Evolutionary conservation across 2,113 vertebrate species (phyloP), one percentile per base, ranked within the genome.

Genomic region (Menidia beryllina): DNA sequence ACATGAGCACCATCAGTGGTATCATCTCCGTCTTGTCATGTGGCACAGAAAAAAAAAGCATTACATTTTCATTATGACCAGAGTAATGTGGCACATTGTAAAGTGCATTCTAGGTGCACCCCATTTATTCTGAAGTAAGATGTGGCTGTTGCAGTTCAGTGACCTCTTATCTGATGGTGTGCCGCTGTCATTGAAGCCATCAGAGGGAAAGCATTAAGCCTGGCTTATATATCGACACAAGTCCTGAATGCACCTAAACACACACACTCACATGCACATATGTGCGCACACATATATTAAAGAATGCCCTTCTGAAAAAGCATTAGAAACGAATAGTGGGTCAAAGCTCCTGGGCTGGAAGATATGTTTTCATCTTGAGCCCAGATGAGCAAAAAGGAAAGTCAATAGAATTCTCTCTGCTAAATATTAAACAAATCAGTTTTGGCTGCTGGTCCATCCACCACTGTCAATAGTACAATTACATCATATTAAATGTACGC

Each of bases 41-140:
- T 84, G 62, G 68, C 80, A 85, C 81, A 85, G 65, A 88, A 66
- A 78, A 81, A 81, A 86, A 91, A 93, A 91, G 82, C 91, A 93
- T 93, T 92, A 91, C 87, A 87, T 92, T 94, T 94, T 93, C 91
- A 93, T 93, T 92, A 93, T 86, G 82, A 91, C 81, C 74, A 34
- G 84, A 90, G 87, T 85, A 87, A 87, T 87, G 88, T 72, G 41
- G 82, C 84, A 86, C 86, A 85, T 79, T 76, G 83, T 81, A 76
- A 90, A 89, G 88, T 92, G 91, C 89, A 93, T 92, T 93, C 88
- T 86, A 61, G 82, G 89, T 92, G 90, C 87, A 89, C 92, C 85
- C 87, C 85, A 93, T 93, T 92, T 91, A 91, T 91, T 93, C 87
- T 90, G 87, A 93, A 92, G 92, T 89, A 93, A 91, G 88, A 89